Conservation (phyloP, 2,113 vertebrate genomes). For the Ammodytes marinus region DNA sequence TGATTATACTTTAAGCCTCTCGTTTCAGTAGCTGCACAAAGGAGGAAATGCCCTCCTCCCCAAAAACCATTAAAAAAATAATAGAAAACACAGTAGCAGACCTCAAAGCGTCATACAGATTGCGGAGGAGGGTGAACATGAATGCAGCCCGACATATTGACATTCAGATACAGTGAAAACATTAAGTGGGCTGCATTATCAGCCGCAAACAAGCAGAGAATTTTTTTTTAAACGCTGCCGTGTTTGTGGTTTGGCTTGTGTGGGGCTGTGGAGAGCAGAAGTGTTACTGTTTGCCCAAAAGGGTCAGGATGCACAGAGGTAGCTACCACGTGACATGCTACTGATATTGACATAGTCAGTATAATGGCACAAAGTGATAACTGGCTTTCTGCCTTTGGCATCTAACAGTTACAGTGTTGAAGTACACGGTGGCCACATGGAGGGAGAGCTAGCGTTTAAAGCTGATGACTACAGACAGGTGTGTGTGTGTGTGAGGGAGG, state of each 20-base stretch:
- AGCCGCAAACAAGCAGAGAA: constrained; percentile 14
- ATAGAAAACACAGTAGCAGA: background rate
- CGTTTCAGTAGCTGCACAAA: constrained; percentile 45
- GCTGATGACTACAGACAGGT: constrained; percentile 28
- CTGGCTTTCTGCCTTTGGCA: constrained; percentile 37
- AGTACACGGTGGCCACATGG: constrained; percentile 24
- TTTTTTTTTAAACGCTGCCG: background rate
- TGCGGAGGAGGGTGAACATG: background rate
- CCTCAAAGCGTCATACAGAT: constrained; percentile 23
- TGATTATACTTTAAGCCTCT: constrained; percentile 52
- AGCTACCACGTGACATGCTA: background rate
- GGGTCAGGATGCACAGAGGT: constrained; percentile 12
- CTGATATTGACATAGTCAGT: constrained; percentile 55
- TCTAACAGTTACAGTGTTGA: constrained; percentile 56
- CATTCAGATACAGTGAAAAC: constrained; percentile 39
- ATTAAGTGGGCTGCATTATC: constrained; percentile 36
- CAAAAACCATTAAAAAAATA: background rate
- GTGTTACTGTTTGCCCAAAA: constrained; percentile 6
- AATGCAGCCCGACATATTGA: constrained; percentile 18
- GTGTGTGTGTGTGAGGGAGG: constrained; percentile 4
- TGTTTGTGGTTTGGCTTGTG: constrained; percentile 5
- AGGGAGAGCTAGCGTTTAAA: constrained; percentile 26
- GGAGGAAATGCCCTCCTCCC: constrained; percentile 48
- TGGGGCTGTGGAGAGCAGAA: background rate
- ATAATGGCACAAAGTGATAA: constrained; percentile 41